A percentile compares a stretch with the other conserved stretches of the same genome.
Conservation (phyloP, 2,113 vertebrate species). For the Columba janthina region DNA sequence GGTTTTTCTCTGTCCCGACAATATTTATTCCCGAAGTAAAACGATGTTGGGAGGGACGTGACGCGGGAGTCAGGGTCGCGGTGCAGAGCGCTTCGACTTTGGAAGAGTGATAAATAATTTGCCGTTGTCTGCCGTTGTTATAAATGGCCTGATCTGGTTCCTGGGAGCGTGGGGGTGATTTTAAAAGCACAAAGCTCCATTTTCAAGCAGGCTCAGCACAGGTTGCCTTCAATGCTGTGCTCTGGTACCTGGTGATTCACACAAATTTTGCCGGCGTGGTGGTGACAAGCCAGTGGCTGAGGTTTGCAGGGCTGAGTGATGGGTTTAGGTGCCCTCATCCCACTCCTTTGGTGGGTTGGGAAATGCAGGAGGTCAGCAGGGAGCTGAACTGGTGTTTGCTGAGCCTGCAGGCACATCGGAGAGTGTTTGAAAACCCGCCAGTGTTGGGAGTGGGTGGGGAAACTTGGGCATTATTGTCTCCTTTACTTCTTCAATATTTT, state of each 20-base stretch:
- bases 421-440: not conserved
- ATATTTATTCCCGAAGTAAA: not conserved
- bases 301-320: not conserved
- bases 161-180: not conserved
- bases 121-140: accelerated
- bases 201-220: accelerated
- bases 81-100: accelerated
- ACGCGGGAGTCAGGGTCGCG: accelerated
- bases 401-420: not conserved
- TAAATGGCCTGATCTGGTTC: not conserved
- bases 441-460: not conserved
- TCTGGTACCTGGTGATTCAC: accelerated
- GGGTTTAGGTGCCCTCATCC: not conserved
- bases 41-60: not conserved
- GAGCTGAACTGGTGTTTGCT: not conserved
- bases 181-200: not conserved
- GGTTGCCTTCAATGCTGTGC: accelerated
- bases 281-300: accelerated
- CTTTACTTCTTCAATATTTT: constrained; percentile 53
- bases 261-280: not conserved
- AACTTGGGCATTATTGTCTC: not conserved
- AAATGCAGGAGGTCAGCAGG: not conserved
- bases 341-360: not conserved
- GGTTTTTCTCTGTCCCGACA: not conserved
- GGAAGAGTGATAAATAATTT: not conserved